These are phyloP conservation scores for Amitus sp. DNA, from an alignment of 2,888 invertebrate genomes.

Conservation along the genomic window DNA sequence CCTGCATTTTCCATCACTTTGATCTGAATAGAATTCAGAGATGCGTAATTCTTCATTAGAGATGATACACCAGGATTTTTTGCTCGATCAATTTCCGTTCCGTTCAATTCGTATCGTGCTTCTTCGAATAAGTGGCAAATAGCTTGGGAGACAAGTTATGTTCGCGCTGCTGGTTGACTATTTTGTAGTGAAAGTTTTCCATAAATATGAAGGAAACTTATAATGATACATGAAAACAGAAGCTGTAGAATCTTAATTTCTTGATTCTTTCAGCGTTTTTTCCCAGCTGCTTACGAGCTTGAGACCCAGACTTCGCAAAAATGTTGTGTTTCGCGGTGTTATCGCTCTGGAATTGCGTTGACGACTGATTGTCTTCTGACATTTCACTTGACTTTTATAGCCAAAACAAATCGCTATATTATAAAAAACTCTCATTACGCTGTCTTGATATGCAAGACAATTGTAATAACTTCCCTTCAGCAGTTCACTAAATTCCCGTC, in stretches of 20 bases:
- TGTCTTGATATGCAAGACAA: neutral
- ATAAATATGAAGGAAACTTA: neutral
- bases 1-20: constrained; percentile 42
- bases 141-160: neutral
- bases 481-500: neutral
- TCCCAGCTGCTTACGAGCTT: neutral
- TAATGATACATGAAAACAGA: neutral
- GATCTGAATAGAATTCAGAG: constrained; percentile 8
- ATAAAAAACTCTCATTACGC: neutral
- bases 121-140: constrained; percentile 4
- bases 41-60: neutral
- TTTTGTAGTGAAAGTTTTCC: neutral
- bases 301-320: neutral
- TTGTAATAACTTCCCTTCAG: neutral
- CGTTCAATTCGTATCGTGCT: neutral
- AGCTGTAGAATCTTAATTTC: neutral
- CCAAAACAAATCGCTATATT: neutral
- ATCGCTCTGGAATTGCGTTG: too few relatives aligned
- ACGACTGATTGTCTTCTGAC: too few relatives aligned
- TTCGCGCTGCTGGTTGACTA: neutral
- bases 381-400: too few relatives aligned
- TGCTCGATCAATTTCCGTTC: neutral
- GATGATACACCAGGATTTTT: neutral
- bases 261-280: neutral
- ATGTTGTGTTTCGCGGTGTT: neutral